Evolutionary conservation across 1,140 invertebrate genomes (phyloP), one percentile per base, ranked within the genome.

Genomic region (Papilio polytes): DNA sequence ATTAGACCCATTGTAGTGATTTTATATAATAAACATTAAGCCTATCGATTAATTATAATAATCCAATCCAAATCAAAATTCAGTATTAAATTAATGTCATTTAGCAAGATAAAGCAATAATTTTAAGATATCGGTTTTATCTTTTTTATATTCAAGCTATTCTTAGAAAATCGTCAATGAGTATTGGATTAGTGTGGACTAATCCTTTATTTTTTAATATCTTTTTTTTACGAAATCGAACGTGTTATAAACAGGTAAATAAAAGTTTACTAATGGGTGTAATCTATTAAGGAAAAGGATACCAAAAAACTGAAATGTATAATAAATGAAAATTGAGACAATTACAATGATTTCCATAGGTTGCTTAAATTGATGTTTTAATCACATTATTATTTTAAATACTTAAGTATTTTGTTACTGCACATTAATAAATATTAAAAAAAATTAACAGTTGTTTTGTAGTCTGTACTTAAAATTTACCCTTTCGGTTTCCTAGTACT

Each of bases 1-100:
- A n/a, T n/a, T n/a, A n/a, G n/a, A n/a, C n/a, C n/a, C n/a, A n/a
- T n/a, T n/a, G n/a, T n/a, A n/a, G n/a, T n/a, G n/a, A n/a, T 31
- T 12, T 26, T 63, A 63, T 63, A 26, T 20, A 10, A 12, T 66
- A 66, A 31, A 66, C 18, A 26, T 63, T 26, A 63, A 66, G 22
- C 10, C 63, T 13, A 13, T 1, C 13, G 63, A 70, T 70, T 70
- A 70, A 18, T 70, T 70, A 26, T 3, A 15, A 0, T 3, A 26
- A 63, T 63, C 59, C 20, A 63, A 22, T 26, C 22, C 13, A 63
- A 63, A 63, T 63, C 59, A 63, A 63, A 63, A 63, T 26, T 22
- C 59, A 26, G 20, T 63, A 63, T 12, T 63, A 26, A 26, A 63
- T 26, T 63, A 26, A 9, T 22, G 3, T 22, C 1, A 20, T 59